Percentiles rank a stretch among this genome's conserved stretches.
Conservation (phyloP, 37 sponge, comb jelly and placozoan genomes). For the Spongia lamella region DNA sequence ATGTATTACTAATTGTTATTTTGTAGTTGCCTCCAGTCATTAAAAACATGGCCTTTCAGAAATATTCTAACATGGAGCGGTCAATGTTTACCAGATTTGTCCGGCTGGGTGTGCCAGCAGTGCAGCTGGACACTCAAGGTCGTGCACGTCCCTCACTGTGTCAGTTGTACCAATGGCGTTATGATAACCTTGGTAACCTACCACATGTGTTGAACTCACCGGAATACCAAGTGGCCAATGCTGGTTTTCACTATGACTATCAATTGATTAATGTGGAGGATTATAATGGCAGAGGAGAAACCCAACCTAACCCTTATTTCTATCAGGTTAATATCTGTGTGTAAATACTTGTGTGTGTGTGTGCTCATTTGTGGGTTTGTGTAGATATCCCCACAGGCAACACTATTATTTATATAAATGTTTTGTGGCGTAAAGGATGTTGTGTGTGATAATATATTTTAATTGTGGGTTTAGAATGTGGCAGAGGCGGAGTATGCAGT, state of each 20-base stretch:
- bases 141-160: slow-evolving; percentile 88
- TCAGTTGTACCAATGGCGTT: slow-evolving; percentile 92
- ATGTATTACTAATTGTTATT: neutral
- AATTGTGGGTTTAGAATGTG: slow-evolving; percentile 75
- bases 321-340: slow-evolving; percentile 72
- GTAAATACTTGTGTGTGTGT: too few relatives aligned
- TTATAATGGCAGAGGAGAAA: slow-evolving; percentile 93
- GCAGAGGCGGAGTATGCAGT: slow-evolving; percentile 97
- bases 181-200: slow-evolving; percentile 81
- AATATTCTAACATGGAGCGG: slow-evolving; percentile 99
- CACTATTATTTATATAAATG: too few relatives aligned
- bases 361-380: too few relatives aligned
- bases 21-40: slow-evolving; percentile 95
- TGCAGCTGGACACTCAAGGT: slow-evolving; percentile 98
- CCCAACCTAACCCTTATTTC: slow-evolving; percentile 92
- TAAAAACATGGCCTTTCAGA: slow-evolving; percentile 99
- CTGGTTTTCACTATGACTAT: slow-evolving; percentile 89
- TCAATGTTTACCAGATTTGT: slow-evolving; percentile 95
- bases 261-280: slow-evolving; percentile 96
- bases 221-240: slow-evolving; percentile 85
- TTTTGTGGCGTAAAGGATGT: too few relatives aligned
- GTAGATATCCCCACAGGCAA: too few relatives aligned
- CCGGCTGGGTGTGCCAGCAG: slow-evolving; percentile 90
- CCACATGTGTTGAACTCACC: slow-evolving; percentile 76
- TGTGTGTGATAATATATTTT: neutral